Evolutionary conservation across 2,113 vertebrate genomes (phyloP).

Genomic region (Sylvia atricapilla): DNA sequence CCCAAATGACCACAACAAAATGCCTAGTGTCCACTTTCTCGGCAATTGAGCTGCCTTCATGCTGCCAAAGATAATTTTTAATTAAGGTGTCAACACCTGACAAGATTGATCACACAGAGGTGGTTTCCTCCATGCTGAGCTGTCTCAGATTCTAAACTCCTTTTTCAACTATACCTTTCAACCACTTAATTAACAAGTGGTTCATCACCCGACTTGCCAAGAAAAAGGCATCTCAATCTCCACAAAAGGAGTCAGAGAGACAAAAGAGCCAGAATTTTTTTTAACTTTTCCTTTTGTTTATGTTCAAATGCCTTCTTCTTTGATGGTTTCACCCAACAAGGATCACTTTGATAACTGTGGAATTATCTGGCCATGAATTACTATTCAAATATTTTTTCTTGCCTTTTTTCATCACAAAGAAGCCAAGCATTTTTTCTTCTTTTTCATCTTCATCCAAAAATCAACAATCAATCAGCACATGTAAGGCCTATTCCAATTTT

Average conservation of each 20-base stretch:
- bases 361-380: neutral
- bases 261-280: neutral
- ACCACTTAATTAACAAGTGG: constrained; percentile 5
- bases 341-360: neutral
- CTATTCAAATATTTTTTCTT: neutral
- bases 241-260: neutral
- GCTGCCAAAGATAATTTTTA: neutral
- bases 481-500: neutral
- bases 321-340: neutral
- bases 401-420: neutral
- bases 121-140: neutral
- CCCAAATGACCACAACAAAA: neutral
- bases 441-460: neutral
- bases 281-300: neutral
- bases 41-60: neutral
- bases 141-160: neutral
- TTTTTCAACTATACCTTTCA: neutral
- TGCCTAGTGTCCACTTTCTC: neutral
- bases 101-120: neutral
- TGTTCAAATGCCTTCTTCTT: neutral
- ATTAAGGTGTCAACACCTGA: neutral
- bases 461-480: neutral
- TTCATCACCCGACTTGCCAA: neutral
- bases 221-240: neutral
- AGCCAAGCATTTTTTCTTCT: neutral